Percentiles rank a stretch among this genome's conserved stretches.
Conservation (phyloP, 2,113 vertebrate species). For the Columba janthina region DNA sequence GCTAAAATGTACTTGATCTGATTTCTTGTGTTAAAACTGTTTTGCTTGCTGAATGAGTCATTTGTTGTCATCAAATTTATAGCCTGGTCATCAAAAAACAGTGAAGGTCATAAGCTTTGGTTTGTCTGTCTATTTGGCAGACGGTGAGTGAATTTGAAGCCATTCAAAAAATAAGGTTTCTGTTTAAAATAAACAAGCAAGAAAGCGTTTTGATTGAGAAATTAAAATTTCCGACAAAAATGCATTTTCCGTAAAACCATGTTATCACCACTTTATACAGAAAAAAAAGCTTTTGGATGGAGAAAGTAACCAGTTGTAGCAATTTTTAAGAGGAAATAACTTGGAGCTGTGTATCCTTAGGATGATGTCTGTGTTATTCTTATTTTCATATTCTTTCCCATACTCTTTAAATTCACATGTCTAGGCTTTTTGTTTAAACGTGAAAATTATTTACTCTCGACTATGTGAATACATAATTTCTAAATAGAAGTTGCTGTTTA, state of each 20-base stretch:
- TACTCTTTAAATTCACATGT: rapidly evolving
- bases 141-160: neutral
- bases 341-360: neutral
- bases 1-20: neutral
- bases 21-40: conserved; percentile 14
- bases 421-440: neutral
- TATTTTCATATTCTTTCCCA: neutral
- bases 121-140: neutral
- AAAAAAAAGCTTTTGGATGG: rapidly evolving
- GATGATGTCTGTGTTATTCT: neutral
- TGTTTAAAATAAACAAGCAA: neutral
- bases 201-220: neutral
- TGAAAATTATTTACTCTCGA: rapidly evolving
- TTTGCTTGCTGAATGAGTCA: conserved; percentile 34
- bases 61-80: conserved; percentile 23
- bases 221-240: neutral
- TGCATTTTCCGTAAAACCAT: rapidly evolving
- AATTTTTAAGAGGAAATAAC: neutral
- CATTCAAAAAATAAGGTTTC: neutral
- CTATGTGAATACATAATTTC: rapidly evolving
- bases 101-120: neutral
- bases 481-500: neutral
- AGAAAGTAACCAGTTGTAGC: neutral
- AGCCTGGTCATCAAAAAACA: neutral
- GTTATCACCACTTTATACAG: rapidly evolving